Evolutionary conservation across 1,140 invertebrate genomes (phyloP).

Genomic region (Aphis gossypii): DNA sequence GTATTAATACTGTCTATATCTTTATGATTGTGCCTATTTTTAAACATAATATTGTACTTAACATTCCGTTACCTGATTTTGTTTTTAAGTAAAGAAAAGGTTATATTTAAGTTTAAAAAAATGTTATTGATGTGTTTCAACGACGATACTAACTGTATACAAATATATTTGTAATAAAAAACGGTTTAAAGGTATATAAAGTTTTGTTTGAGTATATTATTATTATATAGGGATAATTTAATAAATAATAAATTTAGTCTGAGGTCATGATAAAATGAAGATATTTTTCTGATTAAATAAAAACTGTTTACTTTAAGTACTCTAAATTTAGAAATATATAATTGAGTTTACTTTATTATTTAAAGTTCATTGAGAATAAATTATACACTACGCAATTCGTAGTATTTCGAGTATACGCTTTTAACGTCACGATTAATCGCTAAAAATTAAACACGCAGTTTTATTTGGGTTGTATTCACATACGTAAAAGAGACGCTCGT

Average conservation of each 20-base stretch:
- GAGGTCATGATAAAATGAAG: not conserved
- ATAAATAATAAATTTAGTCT: not conserved
- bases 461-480: too few species aligned
- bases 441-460: too few species aligned
- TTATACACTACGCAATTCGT: too few species aligned
- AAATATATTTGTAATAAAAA: not conserved
- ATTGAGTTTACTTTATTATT: not conserved
- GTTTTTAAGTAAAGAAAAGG: not conserved
- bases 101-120: not conserved
- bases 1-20: not conserved
- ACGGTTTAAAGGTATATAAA: not conserved
- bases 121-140: not conserved
- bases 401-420: too few species aligned
- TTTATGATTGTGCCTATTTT: not conserved
- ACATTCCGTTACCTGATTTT: not conserved
- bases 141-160: not conserved
- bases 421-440: too few species aligned
- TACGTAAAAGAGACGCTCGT: too few species aligned
- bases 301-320: too few species aligned
- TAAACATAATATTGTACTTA: constrained; percentile 2
- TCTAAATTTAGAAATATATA: not conserved
- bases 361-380: too few species aligned
- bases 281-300: not conserved
- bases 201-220: not conserved
- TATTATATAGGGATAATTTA: not conserved